A percentile compares a stretch with the other conserved stretches of the same genome.
Conservation (phyloP, 2,113 vertebrate genomes). For the Chloropsis hardwickii region DNA sequence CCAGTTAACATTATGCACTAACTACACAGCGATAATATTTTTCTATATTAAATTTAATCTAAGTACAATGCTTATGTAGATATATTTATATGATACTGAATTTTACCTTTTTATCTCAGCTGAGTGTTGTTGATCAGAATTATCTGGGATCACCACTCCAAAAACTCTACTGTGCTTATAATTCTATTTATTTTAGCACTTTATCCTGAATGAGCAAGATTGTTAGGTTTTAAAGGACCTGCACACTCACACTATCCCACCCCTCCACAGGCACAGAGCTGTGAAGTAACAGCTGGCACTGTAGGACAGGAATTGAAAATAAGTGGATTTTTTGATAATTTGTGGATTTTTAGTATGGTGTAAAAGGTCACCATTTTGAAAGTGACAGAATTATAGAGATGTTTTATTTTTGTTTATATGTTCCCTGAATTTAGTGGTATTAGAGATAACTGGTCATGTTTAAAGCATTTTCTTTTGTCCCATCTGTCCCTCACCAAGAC, state of each 20-base stretch:
- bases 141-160: background rate
- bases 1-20: slow-evolving; percentile 1
- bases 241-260: background rate
- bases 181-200: background rate
- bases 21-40: slow-evolving; percentile 18
- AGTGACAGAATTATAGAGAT: background rate
- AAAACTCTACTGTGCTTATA: background rate
- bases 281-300: background rate
- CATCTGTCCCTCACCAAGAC: background rate
- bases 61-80: background rate
- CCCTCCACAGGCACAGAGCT: background rate
- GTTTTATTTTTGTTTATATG: background rate
- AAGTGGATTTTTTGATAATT: background rate
- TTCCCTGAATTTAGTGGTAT: background rate
- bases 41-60: slow-evolving; percentile 6
- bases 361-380: background rate
- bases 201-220: background rate
- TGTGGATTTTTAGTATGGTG: background rate
- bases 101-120: background rate
- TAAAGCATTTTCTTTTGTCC: background rate
- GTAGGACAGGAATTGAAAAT: background rate
- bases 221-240: background rate
- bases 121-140: background rate
- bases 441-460: background rate
- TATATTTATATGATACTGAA: background rate